Evolutionary conservation across 2,113 vertebrate species (phyloP).

Genomic region (Mastomys natalensis): DNA sequence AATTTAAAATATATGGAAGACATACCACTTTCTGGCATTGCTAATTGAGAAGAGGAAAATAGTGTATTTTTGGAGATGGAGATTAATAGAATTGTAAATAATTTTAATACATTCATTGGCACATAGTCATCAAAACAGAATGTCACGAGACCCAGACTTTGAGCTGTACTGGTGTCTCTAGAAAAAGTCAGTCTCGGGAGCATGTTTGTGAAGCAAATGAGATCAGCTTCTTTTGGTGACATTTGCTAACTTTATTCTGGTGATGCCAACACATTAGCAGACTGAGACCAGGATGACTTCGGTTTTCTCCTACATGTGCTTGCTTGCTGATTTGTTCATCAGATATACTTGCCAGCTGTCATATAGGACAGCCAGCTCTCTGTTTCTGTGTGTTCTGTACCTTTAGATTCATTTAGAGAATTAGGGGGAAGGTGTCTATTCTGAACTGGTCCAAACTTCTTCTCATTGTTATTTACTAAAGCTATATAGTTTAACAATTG

Average conservation of each 20-base stretch:
- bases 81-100: constrained; percentile 18
- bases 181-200: neutral
- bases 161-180: neutral
- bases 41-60: neutral
- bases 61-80: constrained; percentile 22
- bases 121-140: neutral
- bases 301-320: neutral
- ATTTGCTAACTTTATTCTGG: neutral
- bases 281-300: neutral
- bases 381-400: neutral
- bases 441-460: neutral
- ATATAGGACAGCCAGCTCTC: neutral
- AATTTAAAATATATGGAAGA: neutral
- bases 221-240: neutral
- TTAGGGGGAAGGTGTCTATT: neutral
- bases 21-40: neutral
- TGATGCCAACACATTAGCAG: constrained; percentile 5
- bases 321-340: neutral
- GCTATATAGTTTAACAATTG: neutral
- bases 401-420: neutral
- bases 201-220: neutral
- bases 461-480: neutral
- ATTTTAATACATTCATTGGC: neutral
- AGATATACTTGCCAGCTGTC: neutral
- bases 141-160: neutral